Evolutionary conservation across 2,113 vertebrate genomes (phyloP).

Genomic region (Acrocephalus kingi): DNA sequence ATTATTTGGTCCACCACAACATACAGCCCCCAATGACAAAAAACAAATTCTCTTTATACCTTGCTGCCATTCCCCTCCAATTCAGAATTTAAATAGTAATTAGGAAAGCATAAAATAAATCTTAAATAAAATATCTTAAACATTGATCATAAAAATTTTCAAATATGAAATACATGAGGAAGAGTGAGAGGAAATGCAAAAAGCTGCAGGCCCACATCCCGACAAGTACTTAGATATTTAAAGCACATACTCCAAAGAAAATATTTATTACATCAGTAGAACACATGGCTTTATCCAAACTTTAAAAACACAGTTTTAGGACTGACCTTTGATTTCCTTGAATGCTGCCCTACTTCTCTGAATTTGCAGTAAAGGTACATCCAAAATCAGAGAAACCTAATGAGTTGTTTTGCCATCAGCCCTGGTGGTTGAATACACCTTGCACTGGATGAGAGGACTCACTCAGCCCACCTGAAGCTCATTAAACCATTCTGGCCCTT

Average conservation of each 20-base stretch:
- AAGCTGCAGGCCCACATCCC: neutral
- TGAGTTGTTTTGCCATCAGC: neutral
- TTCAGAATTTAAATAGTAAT: neutral
- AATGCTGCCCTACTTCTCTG: neutral
- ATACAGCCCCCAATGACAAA: neutral
- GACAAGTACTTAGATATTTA: neutral
- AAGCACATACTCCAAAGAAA: neutral
- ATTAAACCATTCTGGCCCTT: neutral
- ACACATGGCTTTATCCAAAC: neutral
- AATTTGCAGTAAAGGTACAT: neutral
- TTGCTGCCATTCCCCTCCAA: neutral
- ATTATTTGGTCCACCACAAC: neutral
- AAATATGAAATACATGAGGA: neutral
- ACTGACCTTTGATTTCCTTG: neutral
- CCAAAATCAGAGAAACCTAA: neutral
- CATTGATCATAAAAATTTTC: neutral
- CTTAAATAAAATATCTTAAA: neutral
- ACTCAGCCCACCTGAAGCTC: neutral
- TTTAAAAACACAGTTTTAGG: neutral
- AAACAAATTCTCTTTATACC: neutral
- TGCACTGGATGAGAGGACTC: neutral
- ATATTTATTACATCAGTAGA: neutral
- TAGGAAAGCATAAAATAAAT: rapidly evolving
- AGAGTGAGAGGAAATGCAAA: neutral
- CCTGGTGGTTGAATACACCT: rapidly evolving